Evolutionary conservation across 1,140 invertebrate genomes (phyloP).

Genomic region (Sarcophaga bullata): DNA sequence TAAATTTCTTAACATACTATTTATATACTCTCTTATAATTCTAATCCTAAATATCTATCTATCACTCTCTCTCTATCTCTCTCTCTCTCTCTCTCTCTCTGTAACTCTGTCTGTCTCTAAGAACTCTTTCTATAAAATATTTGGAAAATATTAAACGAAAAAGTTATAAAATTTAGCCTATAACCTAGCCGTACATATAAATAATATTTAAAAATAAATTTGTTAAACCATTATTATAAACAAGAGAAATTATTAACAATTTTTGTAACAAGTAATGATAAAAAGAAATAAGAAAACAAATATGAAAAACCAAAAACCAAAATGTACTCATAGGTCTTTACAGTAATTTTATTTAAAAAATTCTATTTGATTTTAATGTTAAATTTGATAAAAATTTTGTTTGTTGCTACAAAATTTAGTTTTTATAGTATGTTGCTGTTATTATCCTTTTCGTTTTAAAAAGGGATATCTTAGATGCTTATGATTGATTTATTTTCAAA

Average conservation of each 20-base stretch:
- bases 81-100: neutral
- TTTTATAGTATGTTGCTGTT: neutral
- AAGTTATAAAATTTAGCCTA: too few relatives aligned
- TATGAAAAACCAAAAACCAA: too few relatives aligned
- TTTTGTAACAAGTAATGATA: neutral
- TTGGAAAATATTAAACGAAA: neutral
- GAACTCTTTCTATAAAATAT: neutral
- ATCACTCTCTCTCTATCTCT: neutral
- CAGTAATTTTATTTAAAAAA: neutral
- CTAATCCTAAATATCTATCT: neutral
- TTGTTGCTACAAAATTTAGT: neutral
- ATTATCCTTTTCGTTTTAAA: slow-evolving; percentile 14
- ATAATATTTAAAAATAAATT: neutral
- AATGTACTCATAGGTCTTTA: neutral
- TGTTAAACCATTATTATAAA: neutral
- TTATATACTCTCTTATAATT: neutral
- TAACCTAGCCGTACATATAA: neutral
- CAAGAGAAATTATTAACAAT: neutral
- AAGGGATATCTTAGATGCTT: neutral
- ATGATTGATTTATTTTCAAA: neutral
- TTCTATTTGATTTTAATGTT: neutral
- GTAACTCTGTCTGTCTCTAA: too few relatives aligned
- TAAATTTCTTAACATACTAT: slow-evolving; percentile 2
- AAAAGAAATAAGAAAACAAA: neutral
- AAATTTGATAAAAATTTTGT: neutral